Base-by-base conservation (phyloP, 2,888 invertebrate species). In the Agonopterix subpropinquella region DNA sequence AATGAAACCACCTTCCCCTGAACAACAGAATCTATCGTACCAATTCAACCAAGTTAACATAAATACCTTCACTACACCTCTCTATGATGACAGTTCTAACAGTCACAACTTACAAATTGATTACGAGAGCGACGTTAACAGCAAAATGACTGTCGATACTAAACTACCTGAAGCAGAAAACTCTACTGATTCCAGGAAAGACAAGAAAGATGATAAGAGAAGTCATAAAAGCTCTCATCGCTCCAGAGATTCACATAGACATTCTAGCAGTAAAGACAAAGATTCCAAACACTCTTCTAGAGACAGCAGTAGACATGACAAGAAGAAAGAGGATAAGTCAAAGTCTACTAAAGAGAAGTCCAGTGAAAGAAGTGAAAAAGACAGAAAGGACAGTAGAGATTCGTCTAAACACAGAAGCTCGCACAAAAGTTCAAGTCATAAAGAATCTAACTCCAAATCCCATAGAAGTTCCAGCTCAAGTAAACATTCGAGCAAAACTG, bases 111-210 rank as follows among this genome's bases (percentile, higher is more conserved):
- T 84, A 48, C 85, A 80, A 47, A 86, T 89, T 49, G 87, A 88
- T 62, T 87, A 88, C 47, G 88, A 88, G 65, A 88, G 85, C 62
- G 88, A 88, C 56, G 77, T 74, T 2, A 89, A 89, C 47, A 88
- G 86, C 57, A 89, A 89, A 64, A 70, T 65, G n/a, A 80, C 78
- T 53, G 64, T 59, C 11, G 86, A 84, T 51, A 58, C 59, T 35
- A 88, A 86, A 61, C 44, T 58, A n/a, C 58, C 60, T 2, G 82
- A 84, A 61, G 59, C 59, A 8, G 84, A 85, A 54, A 80, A 70
- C 56, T 74, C 79, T 0, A 73, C 75, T 53, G 84, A 81, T 51
- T 65, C 61, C 37, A 85, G 71, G 52, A 85, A 80, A 51, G 81
- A 80, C 11, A 68, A 68, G 46, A 86, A 80, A 54, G 79, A 80